Base-by-base conservation (phyloP, 2,888 invertebrate species). In the Trissolcus brochymenae region DNA sequence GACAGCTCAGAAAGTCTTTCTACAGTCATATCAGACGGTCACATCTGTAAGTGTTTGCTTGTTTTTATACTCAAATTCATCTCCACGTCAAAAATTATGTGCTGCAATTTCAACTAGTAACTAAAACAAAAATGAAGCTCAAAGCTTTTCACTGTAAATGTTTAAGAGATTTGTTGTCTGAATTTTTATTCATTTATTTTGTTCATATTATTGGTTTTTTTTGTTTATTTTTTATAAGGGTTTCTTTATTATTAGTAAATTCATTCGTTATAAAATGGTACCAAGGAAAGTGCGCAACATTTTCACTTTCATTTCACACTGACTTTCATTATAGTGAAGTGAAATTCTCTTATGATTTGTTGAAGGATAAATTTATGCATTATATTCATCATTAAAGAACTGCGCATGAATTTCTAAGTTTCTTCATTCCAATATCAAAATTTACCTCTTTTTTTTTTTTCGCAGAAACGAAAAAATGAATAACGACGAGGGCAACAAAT, bases 381-480 rank as follows among this genome's bases (percentile, higher is more conserved):
- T 49, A 19, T 9, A 62, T 0, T 11, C 35, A 35, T 0, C 9
- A 9, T 9, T 25, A 4, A 25, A 25, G 25, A 35, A 35, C 9
- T 9, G 9, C 35, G 9, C 11, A 35, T 6, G 1, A 7, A 9
- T 35, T 11, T 35, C 11, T 1, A 35, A 35, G 11, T 35, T 35
- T 35, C 6, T 35, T 2, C 9, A 35, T 35, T 35, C 1, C 35
- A 35, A 9, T 35, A 11, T 35, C 11, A 7, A 35, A 35, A 35
- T 1, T 35, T 35, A 35, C 1, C 1, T 35, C 6, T 35, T 35
- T 7, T 35, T 35, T 2, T 2, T 19, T 19, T 19, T 49, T n/a
- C 7, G 7, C 19, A 86, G 84, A 62, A 82, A 83, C 60, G 75
- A 82, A 68, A 85, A 85, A 81, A 84, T 87, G 83, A 83, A 87